phyloP scores from a whole-genome alignment of 2,888 invertebrate genomes.

The Melieria omissa region DNA sequence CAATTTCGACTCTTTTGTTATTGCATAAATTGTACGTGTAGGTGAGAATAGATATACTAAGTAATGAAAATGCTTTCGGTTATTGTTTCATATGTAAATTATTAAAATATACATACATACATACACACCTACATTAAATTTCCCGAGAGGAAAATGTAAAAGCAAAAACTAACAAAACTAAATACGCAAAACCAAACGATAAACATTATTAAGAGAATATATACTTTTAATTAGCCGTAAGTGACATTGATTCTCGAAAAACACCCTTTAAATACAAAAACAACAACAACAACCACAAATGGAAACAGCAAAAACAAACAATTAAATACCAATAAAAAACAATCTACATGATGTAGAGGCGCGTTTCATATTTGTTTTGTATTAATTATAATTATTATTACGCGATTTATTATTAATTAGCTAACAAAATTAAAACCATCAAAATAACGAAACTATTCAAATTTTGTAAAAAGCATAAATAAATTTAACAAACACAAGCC shows the following conservation, averaged over 20 bases:
- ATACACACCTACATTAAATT: constrained; percentile 16
- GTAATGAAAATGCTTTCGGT: neutral
- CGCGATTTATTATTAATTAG: constrained; percentile 18
- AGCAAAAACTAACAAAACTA: constrained; percentile 4
- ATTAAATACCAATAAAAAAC: constrained; percentile 1
- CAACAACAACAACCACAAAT: constrained; percentile 5
- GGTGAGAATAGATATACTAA: neutral
- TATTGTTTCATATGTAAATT: neutral
- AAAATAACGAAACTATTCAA: constrained; percentile 37
- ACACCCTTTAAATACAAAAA: neutral
- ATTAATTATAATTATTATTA: constrained; percentile 2
- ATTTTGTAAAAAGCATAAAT: constrained; percentile 43
- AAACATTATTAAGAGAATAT: constrained; percentile 18
- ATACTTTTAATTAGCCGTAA: constrained; percentile 28
- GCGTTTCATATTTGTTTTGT: constrained; percentile 27
- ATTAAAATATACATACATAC: neutral
- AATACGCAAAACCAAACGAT: constrained; percentile 20
- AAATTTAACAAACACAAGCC: constrained; percentile 35
- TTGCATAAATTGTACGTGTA: neutral
- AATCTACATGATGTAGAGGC: constrained; percentile 14
- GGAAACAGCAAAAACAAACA: neutral
- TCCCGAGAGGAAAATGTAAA: constrained; percentile 5
- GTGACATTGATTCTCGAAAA: constrained; percentile 16
- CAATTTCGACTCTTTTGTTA: neutral
- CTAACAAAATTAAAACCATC: constrained; percentile 18